phyloP scores from a whole-genome alignment of 2,888 invertebrate species.

The Vesta saturnalis region DNA sequence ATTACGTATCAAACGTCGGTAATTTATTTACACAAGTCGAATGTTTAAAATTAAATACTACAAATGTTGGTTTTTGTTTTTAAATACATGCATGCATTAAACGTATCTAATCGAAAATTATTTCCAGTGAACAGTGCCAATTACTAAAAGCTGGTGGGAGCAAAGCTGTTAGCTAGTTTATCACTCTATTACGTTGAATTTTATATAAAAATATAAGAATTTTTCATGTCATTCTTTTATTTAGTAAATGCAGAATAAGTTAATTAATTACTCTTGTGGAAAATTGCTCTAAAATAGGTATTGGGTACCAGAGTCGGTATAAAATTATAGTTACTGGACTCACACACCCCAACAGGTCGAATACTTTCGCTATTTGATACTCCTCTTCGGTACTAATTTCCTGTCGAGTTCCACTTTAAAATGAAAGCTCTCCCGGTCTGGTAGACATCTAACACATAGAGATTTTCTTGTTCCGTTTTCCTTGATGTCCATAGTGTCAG shows the following conservation, averaged over 20 bases:
- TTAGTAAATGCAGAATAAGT: too few relatives aligned
- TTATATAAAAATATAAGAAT: not conserved
- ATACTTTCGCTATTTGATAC: too few relatives aligned
- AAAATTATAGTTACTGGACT: not conserved
- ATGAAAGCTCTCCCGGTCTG: too few relatives aligned
- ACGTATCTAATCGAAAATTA: not conserved
- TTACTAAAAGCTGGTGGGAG: not conserved
- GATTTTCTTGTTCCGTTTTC: too few relatives aligned
- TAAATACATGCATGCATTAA: not conserved
- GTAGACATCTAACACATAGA: too few relatives aligned
- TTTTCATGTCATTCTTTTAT: not conserved
- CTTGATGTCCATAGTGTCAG: too few relatives aligned
- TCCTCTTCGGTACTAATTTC: too few relatives aligned
- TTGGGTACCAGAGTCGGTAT: too few relatives aligned
- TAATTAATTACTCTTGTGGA: too few relatives aligned
- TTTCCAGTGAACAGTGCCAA: not conserved
- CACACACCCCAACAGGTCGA: not conserved
- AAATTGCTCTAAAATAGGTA: too few relatives aligned
- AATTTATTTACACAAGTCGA: not conserved
- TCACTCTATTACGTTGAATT: conserved; percentile 5
- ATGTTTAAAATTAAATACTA: not conserved
- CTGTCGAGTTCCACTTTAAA: too few relatives aligned
- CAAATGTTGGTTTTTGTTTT: not conserved
- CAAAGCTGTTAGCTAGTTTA: not conserved
- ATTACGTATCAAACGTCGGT: not conserved